phyloP scores from a whole-genome alignment of 2,113 vertebrate genomes.

The Orcinus orca region DNA sequence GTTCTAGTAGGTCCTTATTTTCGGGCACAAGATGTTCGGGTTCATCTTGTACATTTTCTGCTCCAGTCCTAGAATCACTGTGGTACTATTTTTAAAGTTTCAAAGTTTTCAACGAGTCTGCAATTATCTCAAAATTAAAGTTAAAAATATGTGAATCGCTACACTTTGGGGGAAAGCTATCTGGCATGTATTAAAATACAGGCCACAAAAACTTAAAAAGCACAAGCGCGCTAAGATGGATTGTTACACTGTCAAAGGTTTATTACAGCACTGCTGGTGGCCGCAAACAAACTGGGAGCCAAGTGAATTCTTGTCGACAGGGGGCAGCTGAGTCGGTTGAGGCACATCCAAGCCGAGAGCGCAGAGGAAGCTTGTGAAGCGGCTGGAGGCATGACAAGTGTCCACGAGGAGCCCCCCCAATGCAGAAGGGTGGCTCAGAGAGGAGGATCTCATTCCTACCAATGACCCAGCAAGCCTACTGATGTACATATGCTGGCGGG shows the following conservation, averaged over 20 bases:
- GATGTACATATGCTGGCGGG: accelerated
- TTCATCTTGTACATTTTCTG: neutral
- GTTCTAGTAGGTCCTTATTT: neutral
- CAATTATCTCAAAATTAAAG: neutral
- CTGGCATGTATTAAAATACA: neutral
- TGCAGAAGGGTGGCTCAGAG: neutral
- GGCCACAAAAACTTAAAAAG: neutral
- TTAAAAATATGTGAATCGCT: neutral
- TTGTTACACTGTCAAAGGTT: neutral
- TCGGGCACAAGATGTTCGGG: neutral
- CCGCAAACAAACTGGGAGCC: neutral
- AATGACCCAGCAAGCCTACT: accelerated
- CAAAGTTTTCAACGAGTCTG: neutral
- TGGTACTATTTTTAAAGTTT: neutral
- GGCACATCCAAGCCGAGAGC: neutral
- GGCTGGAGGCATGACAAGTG: neutral
- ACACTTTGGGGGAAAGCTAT: neutral
- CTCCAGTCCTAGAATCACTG: neutral
- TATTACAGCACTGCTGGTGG: neutral
- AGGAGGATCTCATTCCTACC: neutral
- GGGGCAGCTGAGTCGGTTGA: accelerated
- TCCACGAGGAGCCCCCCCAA: neutral
- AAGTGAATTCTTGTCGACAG: neutral
- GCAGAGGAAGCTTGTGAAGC: neutral
- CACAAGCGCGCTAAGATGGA: neutral